Evolutionary conservation across 1,140 invertebrate species (phyloP), one percentile per base, ranked within the genome.

Genomic region (Adelges cooleyi): DNA sequence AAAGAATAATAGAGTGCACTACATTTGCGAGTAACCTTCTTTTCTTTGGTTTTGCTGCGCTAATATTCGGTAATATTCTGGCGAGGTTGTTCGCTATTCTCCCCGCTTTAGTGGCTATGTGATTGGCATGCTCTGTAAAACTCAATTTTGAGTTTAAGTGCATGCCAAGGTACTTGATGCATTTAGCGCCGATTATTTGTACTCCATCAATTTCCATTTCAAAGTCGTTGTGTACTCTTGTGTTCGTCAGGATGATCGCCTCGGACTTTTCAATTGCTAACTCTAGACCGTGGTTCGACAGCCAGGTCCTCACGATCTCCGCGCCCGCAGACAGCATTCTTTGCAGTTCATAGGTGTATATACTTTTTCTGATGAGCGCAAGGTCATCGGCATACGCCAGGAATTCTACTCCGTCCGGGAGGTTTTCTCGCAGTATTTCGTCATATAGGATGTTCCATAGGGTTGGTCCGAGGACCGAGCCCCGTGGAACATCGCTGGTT

Each of bases 241-340:
- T 29, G 17, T 52, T 52, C 2, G 29, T 52, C 8, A 52, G 33
- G 2, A 52, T 17, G 4, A 52, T 52, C 0, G 17, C 18, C 18
- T 52, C 50, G 29, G 50, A 52, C 11, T 52, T 52, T 36, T 52
- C 25, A 9, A 52, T 52, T 8, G 50, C 50, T 27, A 52, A 9
- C 33, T 52, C 50, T 2, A 52, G 27, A 3, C 50, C 50, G 0
- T 10, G 2, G 11, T 40, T 18, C 53, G 52, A 3, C 1, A 66
- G 1, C 65, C 65, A 66, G n/a, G 1, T 0, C 5, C 25, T 11
- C n/a, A 40, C 53, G 1, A 11, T 52, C 0, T 17, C 2, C 0
- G 25, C 48, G 9, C 49, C 36, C 10, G 1, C 29, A 10, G 52
- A 23, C 17, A 42, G 17, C 25, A 66, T 22, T 22, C 15, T 48